Evolutionary conservation across 30 jellyfish, hydroid and myxozoan species (phyloP), one percentile per base, ranked within the genome.

Genomic region (Cassiopea xamachana): DNA sequence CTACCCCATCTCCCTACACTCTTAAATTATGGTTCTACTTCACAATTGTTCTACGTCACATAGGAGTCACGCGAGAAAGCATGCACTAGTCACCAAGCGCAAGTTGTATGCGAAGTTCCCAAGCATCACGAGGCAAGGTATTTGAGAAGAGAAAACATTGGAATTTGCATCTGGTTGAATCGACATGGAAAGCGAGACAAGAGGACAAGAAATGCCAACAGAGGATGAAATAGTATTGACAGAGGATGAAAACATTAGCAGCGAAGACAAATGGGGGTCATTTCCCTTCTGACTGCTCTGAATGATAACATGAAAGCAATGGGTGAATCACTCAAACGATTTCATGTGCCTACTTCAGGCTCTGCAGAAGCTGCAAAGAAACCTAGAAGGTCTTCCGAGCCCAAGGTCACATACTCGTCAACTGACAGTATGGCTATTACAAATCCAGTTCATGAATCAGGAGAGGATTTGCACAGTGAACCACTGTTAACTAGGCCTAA

Each of bases 1-100:
- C 69, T 10, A 73, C 92, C 19, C 92, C 92, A 84, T 85, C 92
- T 55, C 80, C 86, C n/a, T 84, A 71, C 76, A 84, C 46, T 70
- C 85, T 59, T 7, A 84, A 58, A 84, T 39, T 84, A 45, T 84
- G 92, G 92, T 55, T 55, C 64, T 55, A 55, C 64, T 46, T 27
- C 27, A 59, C 60, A 87, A 13, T 69, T 48, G 64, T 48, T 45
- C 55, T 55, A 55, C 64, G 12, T 55, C 64, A 55, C 64, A 55
- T 55, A 55, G 64, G 64, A 55, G 64, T 55, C 64, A 55, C 64
- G 12, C 12, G 64, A 55, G 64, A 55, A 55, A 55, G 64, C 64
- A 55, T 55, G 64, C 64, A 55, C 64, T 55, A 55, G 64, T 55
- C 64, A 6, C 64, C 64, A 55, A 55, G 64, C 64, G 64, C 64